These are phyloP conservation scores for Drosophila ambigua DNA, from an alignment of 1,140 invertebrate genomes.

Conservation along the genomic window DNA sequence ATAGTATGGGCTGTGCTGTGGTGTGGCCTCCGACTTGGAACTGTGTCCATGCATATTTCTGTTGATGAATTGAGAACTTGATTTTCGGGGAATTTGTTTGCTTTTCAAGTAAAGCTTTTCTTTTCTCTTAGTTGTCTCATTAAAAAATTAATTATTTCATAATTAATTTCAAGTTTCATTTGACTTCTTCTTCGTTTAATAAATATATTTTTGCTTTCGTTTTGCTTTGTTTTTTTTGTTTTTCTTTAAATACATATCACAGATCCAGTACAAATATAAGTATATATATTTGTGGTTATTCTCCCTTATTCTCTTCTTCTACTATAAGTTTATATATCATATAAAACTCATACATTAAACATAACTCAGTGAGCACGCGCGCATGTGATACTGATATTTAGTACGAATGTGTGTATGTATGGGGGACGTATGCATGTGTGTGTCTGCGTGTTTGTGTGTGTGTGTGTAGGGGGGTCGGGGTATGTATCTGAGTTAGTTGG, in stretches of 20 bases:
- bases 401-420: slow-evolving; percentile 50
- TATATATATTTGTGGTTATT: slow-evolving; percentile 64
- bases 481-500: slow-evolving; percentile 18
- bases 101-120: slow-evolving; percentile 68
- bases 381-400: slow-evolving; percentile 64
- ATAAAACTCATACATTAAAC: slow-evolving; percentile 73
- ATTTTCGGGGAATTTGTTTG: slow-evolving; percentile 50
- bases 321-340: slow-evolving; percentile 69
- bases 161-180: slow-evolving; percentile 74
- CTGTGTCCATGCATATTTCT: slow-evolving; percentile 28
- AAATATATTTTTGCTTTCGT: slow-evolving; percentile 54
- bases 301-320: slow-evolving; percentile 43
- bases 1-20: slow-evolving; percentile 18
- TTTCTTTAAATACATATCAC: slow-evolving; percentile 83
- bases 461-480: slow-evolving; percentile 14
- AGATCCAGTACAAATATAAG: slow-evolving; percentile 83
- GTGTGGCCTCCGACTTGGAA: slow-evolving; percentile 17
- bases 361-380: slow-evolving; percentile 76
- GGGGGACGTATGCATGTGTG: slow-evolving; percentile 10
- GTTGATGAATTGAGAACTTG: slow-evolving; percentile 53
- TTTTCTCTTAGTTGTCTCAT: slow-evolving; percentile 59
- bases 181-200: slow-evolving; percentile 53
- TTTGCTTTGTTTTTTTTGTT: slow-evolving; percentile 52
- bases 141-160: slow-evolving; percentile 80
- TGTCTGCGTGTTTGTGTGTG: slow-evolving; percentile 23